Evolutionary conservation across 2,888 invertebrate genomes (phyloP), one percentile per base, ranked within the genome.

Genomic region (Micoletzkya japonica): DNA sequence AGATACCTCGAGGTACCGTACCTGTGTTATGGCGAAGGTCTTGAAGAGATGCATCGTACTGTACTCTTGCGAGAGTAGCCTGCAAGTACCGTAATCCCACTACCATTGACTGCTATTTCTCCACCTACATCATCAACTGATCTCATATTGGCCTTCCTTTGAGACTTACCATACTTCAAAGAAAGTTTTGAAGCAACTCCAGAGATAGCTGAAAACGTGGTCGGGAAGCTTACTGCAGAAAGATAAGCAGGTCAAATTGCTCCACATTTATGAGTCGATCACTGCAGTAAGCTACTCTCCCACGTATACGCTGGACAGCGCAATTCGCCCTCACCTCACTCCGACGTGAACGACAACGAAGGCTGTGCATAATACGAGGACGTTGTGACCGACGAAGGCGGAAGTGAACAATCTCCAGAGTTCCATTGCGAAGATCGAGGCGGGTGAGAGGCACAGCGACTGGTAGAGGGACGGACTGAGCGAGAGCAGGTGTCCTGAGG

Each of bases 351-450:
- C 57, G 26, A 30, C 28, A n/a, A 44, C n/a, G n/a, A 77, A 58
- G 24, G 80, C 77, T 81, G 79, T 81, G 7, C 71, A 54, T 28
- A 81, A 70, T 10, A 83, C 74, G 36, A 82, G 30, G 20, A 81
- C 28, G 72, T 84, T 84, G 64, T 77, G 77, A 57, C 84, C 84
- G 32, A 82, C 76, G 49, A 84, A 81, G 10, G 77, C 74, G 57
- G 75, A 73, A 3, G 81, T 81, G 50, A 76, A 66, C 7, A 81
- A 56, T 10, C 81, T 75, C 84, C 84, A 84, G 30, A 64, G 37
- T 52, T 64, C 52, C 32, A 64, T 34, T 20, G 34, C 64, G 36
- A 64, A 64, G 52, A 64, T 50, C 28, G 64, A 64, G 26, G 52
- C 37, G 10, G 64, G 64, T 24, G 64, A 64, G 4, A 64, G 64